These are phyloP conservation scores for Clarias magur DNA, from an alignment of 2,113 vertebrate species.

Conservation along the genomic window DNA sequence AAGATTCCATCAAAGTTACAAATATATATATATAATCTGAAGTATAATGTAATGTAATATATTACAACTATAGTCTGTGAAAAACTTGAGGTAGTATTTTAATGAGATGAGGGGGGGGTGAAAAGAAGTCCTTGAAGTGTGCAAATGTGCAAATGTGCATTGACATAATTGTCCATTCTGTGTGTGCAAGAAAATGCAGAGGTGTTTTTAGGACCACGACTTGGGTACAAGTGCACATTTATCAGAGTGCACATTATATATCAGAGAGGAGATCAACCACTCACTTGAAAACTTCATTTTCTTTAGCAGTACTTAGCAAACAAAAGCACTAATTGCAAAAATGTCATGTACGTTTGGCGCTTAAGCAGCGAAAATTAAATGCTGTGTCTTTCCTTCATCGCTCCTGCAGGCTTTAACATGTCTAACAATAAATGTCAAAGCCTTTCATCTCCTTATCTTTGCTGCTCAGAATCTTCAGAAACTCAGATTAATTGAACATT, in stretches of 20 bases:
- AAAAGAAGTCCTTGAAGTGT: too few species aligned
- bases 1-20: too few species aligned
- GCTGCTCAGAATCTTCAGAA: neutral
- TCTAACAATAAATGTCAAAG: neutral
- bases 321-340: slow-evolving; percentile 39
- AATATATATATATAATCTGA: too few species aligned
- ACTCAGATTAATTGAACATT: neutral
- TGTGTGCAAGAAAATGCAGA: too few species aligned
- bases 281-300: slow-evolving; percentile 19
- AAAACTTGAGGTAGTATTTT: too few species aligned
- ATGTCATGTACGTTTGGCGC: neutral
- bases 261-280: neutral
- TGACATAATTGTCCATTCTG: too few species aligned
- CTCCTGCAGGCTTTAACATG: neutral
- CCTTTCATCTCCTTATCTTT: neutral
- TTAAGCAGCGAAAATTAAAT: neutral
- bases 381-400: neutral
- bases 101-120: too few species aligned
- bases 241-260: too few species aligned
- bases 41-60: too few species aligned
- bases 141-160: too few species aligned
- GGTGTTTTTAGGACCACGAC: neutral
- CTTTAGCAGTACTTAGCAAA: slow-evolving; percentile 24
- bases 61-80: too few species aligned
- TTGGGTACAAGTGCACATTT: slow-evolving; percentile 15